These are phyloP conservation scores for Halichoerus grypus DNA, from an alignment of 2,113 vertebrate genomes.

Conservation along the genomic window DNA sequence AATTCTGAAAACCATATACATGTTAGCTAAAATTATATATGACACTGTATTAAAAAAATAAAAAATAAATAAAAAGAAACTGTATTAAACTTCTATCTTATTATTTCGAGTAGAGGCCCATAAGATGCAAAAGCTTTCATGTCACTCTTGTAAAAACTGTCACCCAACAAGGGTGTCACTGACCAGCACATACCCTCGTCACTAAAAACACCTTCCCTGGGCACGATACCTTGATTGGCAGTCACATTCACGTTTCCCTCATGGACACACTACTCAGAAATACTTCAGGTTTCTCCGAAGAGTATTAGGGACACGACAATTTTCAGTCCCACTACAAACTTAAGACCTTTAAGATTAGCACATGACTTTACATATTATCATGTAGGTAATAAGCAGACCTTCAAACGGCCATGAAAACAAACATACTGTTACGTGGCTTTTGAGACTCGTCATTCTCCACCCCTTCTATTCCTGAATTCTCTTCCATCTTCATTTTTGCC, in stretches of 20 bases:
- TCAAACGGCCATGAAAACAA: constrained; percentile 33
- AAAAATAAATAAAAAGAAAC: background rate
- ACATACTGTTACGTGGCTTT: constrained; percentile 89
- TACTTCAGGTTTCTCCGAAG: constrained; percentile 2
- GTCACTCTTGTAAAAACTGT: background rate
- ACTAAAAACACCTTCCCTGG: background rate
- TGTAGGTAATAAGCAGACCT: background rate
- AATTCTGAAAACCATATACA: constrained; percentile 51
- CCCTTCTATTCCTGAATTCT: constrained; percentile 85
- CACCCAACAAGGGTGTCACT: background rate
- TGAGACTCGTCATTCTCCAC: constrained; percentile 84
- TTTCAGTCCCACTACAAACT: constrained; percentile 17
- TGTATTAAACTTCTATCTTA: background rate
- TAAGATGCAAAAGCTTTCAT: background rate
- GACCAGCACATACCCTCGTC: background rate
- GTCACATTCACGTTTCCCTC: background rate
- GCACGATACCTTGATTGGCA: background rate
- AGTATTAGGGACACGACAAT: background rate
- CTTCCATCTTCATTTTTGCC: constrained; percentile 86
- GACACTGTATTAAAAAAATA: background rate
- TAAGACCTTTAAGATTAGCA: constrained; percentile 8
- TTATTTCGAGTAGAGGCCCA: background rate
- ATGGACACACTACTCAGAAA: background rate
- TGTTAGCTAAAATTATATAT: background rate
- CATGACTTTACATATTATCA: background rate